Conservation (phyloP, 2,888 invertebrate species). For the Parnassius glacialis region DNA sequence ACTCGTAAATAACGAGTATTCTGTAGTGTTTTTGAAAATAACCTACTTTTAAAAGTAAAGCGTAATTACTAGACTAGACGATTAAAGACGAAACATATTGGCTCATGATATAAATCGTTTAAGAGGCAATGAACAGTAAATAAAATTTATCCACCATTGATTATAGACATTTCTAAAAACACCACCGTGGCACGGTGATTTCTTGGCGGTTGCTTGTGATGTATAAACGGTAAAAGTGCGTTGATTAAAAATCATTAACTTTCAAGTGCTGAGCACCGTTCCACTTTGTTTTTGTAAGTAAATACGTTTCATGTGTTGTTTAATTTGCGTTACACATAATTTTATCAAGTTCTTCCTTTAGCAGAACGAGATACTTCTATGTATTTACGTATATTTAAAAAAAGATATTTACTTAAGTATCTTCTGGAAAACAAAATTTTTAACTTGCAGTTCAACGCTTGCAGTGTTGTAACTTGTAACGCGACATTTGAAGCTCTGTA, state of each 20-base stretch:
- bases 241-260: conserved; percentile 71
- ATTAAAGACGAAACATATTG: no score
- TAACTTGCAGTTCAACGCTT: no score
- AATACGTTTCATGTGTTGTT: conserved; percentile 15
- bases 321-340: conserved; percentile 1
- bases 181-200: conserved; percentile 30
- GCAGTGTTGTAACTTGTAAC: no score
- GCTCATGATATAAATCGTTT: background rate
- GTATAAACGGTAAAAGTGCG: conserved; percentile 45
- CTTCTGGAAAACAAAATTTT: no score
- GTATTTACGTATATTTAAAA: no score
- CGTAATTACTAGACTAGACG: no score
- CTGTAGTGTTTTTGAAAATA: no score
- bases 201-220: conserved; percentile 50
- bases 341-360: background rate
- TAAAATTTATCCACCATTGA: conserved; percentile 37
- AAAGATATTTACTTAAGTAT: no score
- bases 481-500: no score
- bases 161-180: conserved; percentile 43
- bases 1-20: no score
- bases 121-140: background rate
- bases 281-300: conserved; percentile 33
- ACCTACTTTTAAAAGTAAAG: no score
- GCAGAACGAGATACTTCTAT: no score
- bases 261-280: conserved; percentile 46